Conservation (phyloP, 2,888 invertebrate species). For the Yponomeuta malinellus region DNA sequence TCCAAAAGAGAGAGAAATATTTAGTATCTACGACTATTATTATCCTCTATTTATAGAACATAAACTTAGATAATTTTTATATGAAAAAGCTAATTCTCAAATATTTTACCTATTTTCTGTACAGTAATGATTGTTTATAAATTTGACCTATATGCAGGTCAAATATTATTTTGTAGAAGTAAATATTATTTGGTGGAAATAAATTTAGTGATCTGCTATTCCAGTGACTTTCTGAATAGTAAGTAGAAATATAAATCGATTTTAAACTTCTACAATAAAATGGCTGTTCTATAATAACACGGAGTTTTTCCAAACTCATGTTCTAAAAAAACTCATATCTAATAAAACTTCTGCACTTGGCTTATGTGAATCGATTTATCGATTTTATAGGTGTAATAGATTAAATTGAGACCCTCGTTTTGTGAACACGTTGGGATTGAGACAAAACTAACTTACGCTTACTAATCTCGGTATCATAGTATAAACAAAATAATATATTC, state of each 20-base stretch:
- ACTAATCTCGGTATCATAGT: conserved; percentile 68
- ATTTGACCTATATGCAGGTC: neutral
- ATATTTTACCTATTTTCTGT: conserved; percentile 2
- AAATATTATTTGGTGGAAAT: no score
- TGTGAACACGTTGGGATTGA: conserved; percentile 40
- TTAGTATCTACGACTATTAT: conserved; percentile 26
- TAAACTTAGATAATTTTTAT: conserved; percentile 12
- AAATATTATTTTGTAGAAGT: no score
- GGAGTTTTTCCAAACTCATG: neutral
- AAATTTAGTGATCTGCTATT: no score
- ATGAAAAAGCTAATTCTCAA: conserved; percentile 12
- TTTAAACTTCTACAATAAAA: neutral
- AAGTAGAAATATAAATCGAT: neutral
- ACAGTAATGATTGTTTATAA: neutral
- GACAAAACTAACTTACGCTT: conserved; percentile 65
- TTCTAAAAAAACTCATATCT: neutral
- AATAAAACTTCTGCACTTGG: neutral
- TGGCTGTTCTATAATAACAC: neutral
- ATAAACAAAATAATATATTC: conserved; percentile 51
- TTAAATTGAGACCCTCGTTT: conserved; percentile 5
- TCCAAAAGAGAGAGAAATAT: conserved; percentile 61
- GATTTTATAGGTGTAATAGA: conserved; percentile 4
- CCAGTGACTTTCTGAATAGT: no score
- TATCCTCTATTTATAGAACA: conserved; percentile 27
- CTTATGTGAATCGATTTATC: conserved; percentile 6